These are phyloP conservation scores for Podotricha telesiphe DNA, from an alignment of 2,888 invertebrate species.

Conservation along the genomic window DNA sequence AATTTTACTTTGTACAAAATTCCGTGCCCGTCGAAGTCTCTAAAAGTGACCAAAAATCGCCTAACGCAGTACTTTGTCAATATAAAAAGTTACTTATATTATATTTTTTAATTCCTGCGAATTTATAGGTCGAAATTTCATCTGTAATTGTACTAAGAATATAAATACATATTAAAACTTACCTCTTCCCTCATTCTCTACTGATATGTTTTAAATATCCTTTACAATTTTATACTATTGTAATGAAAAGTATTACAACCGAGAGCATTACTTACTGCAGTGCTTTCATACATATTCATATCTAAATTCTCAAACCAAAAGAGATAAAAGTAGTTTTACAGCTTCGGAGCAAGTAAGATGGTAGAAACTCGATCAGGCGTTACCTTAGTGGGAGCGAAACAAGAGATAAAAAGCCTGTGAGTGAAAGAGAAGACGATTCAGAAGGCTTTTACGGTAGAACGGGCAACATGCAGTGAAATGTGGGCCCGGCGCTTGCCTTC, in stretches of 20 bases:
- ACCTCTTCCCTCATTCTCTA: neutral
- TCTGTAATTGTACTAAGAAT: neutral
- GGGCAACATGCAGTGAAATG: slow-evolving; percentile 80
- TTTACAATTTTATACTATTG: slow-evolving; percentile 35
- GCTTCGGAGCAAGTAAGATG: slow-evolving; percentile 80
- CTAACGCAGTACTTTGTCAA: too few species aligned
- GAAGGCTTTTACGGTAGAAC: slow-evolving; percentile 83
- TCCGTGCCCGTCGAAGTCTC: too few species aligned
- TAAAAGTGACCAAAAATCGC: too few species aligned
- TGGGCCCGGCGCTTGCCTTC: slow-evolving; percentile 71
- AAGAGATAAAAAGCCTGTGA: slow-evolving; percentile 51
- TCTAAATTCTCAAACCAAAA: slow-evolving; percentile 74
- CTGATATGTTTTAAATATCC: slow-evolving; percentile 20
- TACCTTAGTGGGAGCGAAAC: slow-evolving; percentile 59
- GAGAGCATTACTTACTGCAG: slow-evolving; percentile 71
- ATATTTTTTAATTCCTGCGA: neutral
- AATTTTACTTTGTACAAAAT: too few species aligned
- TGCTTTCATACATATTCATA: slow-evolving; percentile 79
- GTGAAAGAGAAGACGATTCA: slow-evolving; percentile 67
- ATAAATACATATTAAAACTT: slow-evolving; percentile 3
- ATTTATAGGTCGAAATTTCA: neutral
- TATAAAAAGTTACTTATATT: too few species aligned
- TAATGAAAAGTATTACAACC: slow-evolving; percentile 35
- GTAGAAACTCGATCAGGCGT: slow-evolving; percentile 80
- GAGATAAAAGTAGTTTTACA: slow-evolving; percentile 80